Base-by-base conservation (phyloP, 1,140 invertebrate genomes). In the Drosophila dunni region DNA sequence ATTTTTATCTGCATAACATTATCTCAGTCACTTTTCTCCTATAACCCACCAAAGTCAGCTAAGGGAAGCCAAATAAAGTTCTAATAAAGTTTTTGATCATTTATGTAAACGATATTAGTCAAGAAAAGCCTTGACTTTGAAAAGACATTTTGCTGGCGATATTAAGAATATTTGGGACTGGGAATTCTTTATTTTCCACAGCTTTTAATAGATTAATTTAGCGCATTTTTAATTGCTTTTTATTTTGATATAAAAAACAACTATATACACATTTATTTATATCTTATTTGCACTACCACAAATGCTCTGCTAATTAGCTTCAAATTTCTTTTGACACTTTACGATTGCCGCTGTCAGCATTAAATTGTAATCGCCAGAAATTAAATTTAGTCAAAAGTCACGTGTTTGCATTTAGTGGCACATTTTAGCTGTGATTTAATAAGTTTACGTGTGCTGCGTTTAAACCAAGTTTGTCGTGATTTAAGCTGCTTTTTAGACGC, bases 331-430 rank as follows among this genome's bases (percentile, higher is more conserved):
- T 70, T 61, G 50, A 34, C 48, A 48, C 65, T 84, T 85, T 68
- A 85, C 71, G 78, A 58, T 51, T 61, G 56, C 38, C 44, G 58
- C 13, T 38, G 42, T 53, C 50, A 79, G 65, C 62, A 69, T 84
- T 71, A 33, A 54, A 24, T 50, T 67, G 17, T 54, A 7, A 38
- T 54, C 66, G 15, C 11, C 24, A 29, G 24, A 38, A 36, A 57
- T 71, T 42, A 53, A 15, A 57, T 67, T 33, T 54, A 7, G 38
- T 58, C 63, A 48, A 61, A 61, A 66, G 83, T 85, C 82, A 85
- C 83, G 82, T 88, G 78, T 66, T 69, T 13, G 58, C 44, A 57
- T 80, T 84, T 85, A 74, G 61, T 60, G 50, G 67, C 34, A 5
- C 24, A 73, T 61, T 78, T 79, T 44, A 63, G 64, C 68, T 62